Evolutionary conservation across 2,113 vertebrate genomes (phyloP).

Genomic region (western clawed frog (Xenopus tropicalis)): DNA sequence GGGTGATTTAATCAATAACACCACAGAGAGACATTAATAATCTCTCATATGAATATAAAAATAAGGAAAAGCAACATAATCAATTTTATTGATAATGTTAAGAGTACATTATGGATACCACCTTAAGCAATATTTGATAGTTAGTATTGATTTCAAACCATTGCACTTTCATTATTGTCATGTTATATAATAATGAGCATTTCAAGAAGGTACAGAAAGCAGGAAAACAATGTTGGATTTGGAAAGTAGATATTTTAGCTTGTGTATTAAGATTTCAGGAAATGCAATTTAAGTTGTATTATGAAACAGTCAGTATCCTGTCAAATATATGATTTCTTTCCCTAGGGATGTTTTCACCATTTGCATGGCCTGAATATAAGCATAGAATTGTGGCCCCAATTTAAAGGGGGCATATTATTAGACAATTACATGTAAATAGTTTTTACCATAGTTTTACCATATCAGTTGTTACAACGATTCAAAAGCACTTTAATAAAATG

Average conservation of each 20-base stretch:
- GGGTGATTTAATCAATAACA: slow-evolving; percentile 52
- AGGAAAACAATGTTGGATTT: background rate
- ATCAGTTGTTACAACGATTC: too few relatives aligned
- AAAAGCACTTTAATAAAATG: too few relatives aligned
- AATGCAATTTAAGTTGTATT: background rate
- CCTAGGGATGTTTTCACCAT: too few relatives aligned
- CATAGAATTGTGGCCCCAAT: too few relatives aligned
- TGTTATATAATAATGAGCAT: slow-evolving; percentile 10
- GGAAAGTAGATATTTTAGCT: background rate
- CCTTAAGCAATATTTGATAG: slow-evolving; percentile 48
- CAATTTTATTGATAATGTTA: slow-evolving; percentile 49
- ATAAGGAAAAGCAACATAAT: slow-evolving; percentile 50
- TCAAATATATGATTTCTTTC: too few relatives aligned
- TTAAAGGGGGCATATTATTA: too few relatives aligned
- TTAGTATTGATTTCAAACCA: slow-evolving; percentile 48
- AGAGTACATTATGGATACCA: slow-evolving; percentile 44
- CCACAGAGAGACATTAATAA: slow-evolving; percentile 48
- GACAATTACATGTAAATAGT: too few relatives aligned
- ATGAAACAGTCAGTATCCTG: too few relatives aligned
- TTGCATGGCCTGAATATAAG: too few relatives aligned
- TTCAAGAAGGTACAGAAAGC: background rate
- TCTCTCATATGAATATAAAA: slow-evolving; percentile 54
- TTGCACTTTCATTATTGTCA: slow-evolving; percentile 26
- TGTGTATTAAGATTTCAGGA: background rate
- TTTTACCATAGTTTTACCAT: too few relatives aligned